Base-by-base conservation (phyloP, 2,113 vertebrate genomes). In the Myrmecophaga tridactyla region DNA sequence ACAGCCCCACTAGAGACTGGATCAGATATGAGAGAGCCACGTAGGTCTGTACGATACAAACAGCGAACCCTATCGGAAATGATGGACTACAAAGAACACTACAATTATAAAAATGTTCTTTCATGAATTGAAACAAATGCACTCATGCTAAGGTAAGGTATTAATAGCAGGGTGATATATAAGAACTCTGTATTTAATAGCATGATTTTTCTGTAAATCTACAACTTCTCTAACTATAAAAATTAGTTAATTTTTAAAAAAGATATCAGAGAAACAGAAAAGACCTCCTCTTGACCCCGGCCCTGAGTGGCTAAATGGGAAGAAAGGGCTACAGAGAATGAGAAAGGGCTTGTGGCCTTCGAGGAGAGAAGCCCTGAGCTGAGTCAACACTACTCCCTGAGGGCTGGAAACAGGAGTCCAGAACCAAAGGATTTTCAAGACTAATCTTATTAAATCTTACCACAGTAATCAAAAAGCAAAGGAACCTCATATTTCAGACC, bases 401-500 rank as follows among this genome's bases (percentile, higher is more conserved):
- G 65, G 62, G 17, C 43, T 62, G 25, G 58, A 83, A 67, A 65
- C 1, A 78, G 53, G 67, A 69, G 27, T 72, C 77, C 29, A 92
- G 81, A 94, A 80, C 48, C 31, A 90, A 70, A 95, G 34, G 36
- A 58, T 70, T 76, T 91, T 76, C 63, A 96, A 84, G 88, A 89
- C 48, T 1, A 62, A 63, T 21, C 20, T 21, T 63, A 65, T 48
- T 81, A 80, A 86, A 46, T 76, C 63, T 93, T 73, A 62, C 1
- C 29, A 51, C 20, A 58, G 39, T 48, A 85, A 73, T 34, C 29
- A 80, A 39, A 80, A 90, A 46, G 72, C 39, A 43, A 1, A 82
- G 60, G 46, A 81, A 72, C 36, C 17, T 53, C 21, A 72, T 9
- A 65, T 53, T 94, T 96, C 86, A 82, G 76, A 85, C 31, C 87